Conservation (phyloP, 1,140 invertebrate species). For the Drosophila ironensis region DNA sequence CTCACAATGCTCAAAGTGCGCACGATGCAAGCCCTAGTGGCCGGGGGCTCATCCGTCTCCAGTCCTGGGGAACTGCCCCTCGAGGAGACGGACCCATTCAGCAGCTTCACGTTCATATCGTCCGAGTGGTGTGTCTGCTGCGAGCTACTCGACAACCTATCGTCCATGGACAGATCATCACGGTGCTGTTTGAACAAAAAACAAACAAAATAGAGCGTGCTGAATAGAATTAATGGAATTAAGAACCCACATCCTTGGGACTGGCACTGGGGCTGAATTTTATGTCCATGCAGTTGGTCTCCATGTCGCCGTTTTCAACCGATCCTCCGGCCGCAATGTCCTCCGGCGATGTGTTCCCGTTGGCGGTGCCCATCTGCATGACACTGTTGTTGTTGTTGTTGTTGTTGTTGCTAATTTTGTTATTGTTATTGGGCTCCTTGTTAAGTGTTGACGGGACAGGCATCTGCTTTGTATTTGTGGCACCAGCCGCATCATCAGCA, state of each 20-base stretch:
- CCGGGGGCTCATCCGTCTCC: slow-evolving; percentile 64
- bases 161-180: slow-evolving; percentile 74
- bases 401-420: slow-evolving; percentile 69
- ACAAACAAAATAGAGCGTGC: background rate
- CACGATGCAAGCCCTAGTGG: slow-evolving; percentile 83
- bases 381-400: slow-evolving; percentile 21
- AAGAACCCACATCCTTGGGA: slow-evolving; percentile 68
- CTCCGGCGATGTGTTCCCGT: slow-evolving; percentile 57
- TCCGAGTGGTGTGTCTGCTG: slow-evolving; percentile 70
- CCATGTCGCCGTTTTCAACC: slow-evolving; percentile 54
- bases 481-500: slow-evolving; percentile 50
- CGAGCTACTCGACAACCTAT: slow-evolving; percentile 64
- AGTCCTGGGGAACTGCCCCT: slow-evolving; percentile 73
- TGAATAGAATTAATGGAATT: no score
- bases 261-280: slow-evolving; percentile 70
- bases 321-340: slow-evolving; percentile 14
- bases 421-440: slow-evolving; percentile 77
- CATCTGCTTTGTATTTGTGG: slow-evolving; percentile 58
- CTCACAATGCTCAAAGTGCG: slow-evolving; percentile 84
- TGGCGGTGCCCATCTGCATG: slow-evolving; percentile 24
- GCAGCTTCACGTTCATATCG: slow-evolving; percentile 70
- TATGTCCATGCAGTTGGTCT: slow-evolving; percentile 67
- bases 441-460: slow-evolving; percentile 64
- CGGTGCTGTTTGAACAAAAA: slow-evolving; percentile 69
- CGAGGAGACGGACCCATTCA: slow-evolving; percentile 75